Evolutionary conservation across 2,888 invertebrate species (phyloP).

Genomic region (Morpho helenor): DNA sequence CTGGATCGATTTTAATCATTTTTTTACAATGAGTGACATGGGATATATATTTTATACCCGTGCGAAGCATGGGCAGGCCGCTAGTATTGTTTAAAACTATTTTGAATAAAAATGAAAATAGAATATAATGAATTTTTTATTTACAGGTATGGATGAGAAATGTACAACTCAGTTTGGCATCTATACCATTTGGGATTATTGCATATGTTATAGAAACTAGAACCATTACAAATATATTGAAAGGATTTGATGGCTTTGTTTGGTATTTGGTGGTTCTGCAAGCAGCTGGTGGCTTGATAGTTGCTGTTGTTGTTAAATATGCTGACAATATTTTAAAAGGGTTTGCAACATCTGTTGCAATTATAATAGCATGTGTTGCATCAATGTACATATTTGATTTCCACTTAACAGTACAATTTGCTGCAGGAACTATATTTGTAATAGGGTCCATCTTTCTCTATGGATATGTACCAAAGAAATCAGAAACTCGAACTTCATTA

Average conservation of each 20-base stretch:
- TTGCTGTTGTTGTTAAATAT: constrained; percentile 99
- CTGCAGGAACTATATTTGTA: constrained; percentile 91
- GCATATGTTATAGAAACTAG: constrained; percentile 88
- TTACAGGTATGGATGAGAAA: constrained; percentile 95
- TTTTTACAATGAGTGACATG: no score
- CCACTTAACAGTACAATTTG: constrained; percentile 91
- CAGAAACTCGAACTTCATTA: constrained; percentile 50
- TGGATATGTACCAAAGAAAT: constrained; percentile 84
- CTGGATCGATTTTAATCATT: no score
- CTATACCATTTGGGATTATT: constrained; percentile 91
- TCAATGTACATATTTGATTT: constrained; percentile 96
- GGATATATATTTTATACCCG: no score
- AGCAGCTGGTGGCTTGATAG: constrained; percentile 96
- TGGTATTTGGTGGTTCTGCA: constrained; percentile 94
- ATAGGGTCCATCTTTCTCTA: constrained; percentile 97
- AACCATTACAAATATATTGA: constrained; percentile 77
- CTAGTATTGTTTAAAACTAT: background rate
- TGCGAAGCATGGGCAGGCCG: no score
- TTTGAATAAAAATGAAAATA: background rate
- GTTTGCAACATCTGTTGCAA: constrained; percentile 98
- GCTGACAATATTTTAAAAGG: constrained; percentile 99
- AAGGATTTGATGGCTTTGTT: constrained; percentile 90
- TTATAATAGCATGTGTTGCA: constrained; percentile 95
- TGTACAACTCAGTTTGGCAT: constrained; percentile 95
- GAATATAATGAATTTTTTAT: constrained; percentile 5